phyloP scores from a whole-genome alignment of 1,140 invertebrate species.

The Brachionus angularis region DNA sequence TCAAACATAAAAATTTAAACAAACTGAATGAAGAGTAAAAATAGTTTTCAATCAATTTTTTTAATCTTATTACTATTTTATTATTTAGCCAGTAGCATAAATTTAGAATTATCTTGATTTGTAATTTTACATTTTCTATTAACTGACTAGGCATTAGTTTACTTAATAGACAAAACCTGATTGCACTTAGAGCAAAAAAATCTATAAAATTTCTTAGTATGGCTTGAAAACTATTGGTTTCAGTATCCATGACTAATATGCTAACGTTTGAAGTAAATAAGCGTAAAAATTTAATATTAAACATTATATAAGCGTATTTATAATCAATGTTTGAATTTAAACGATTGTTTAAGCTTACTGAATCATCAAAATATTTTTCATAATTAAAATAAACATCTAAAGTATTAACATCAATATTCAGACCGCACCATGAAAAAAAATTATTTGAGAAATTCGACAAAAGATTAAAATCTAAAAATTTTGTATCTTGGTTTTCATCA shows the following conservation, averaged over 20 bases:
- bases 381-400: conserved; percentile 40
- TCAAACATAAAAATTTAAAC: conserved; percentile 25
- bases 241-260: conserved; percentile 10
- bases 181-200: conserved; percentile 21
- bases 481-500: background rate
- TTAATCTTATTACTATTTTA: conserved; percentile 3
- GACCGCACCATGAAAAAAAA: conserved; percentile 34
- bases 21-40: conserved; percentile 32
- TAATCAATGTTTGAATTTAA: conserved; percentile 21
- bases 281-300: conserved; percentile 38
- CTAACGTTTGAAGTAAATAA: conserved; percentile 7
- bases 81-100: conserved; percentile 35
- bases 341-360: conserved; percentile 6
- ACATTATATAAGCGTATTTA: conserved; percentile 17
- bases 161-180: conserved; percentile 20
- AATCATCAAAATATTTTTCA: conserved; percentile 35
- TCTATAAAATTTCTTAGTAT: conserved; percentile 36
- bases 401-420: conserved; percentile 32
- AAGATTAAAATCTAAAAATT: background rate
- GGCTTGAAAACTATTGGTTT: conserved; percentile 37
- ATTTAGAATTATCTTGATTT: conserved; percentile 30
- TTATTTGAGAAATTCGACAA: conserved; percentile 18
- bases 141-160: conserved; percentile 21
- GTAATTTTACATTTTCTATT: conserved; percentile 4
- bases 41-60: background rate